phyloP scores from a whole-genome alignment of 2,888 invertebrate species.

The Eilema sororculum region DNA sequence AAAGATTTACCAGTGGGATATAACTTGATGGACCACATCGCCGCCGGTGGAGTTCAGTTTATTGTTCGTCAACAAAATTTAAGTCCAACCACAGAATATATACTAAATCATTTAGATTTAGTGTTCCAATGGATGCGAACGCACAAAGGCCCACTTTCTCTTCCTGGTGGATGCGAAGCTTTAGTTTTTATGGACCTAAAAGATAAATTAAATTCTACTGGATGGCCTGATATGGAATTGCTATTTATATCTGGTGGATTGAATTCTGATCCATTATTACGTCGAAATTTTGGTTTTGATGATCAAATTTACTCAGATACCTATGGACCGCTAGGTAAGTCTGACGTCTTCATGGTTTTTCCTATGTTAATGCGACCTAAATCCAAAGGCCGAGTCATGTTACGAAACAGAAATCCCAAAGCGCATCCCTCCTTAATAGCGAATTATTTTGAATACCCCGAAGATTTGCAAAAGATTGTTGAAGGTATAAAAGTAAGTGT shows the following conservation, averaged over 20 bases:
- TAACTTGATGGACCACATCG: constrained; percentile 90
- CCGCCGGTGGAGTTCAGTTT: constrained; percentile 89
- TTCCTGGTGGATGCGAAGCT: constrained; percentile 90
- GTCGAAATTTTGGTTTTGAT: constrained; percentile 85
- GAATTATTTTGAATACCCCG: constrained; percentile 90
- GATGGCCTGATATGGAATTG: constrained; percentile 89
- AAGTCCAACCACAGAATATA: constrained; percentile 69
- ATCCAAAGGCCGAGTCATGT: constrained; percentile 89
- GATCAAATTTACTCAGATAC: constrained; percentile 76
- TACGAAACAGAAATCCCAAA: constrained; percentile 91
- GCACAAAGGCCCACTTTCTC: constrained; percentile 86
- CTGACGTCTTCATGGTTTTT: constrained; percentile 86
- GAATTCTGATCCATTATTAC: constrained; percentile 77
- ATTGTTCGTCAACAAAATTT: constrained; percentile 76
- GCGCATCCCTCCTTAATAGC: constrained; percentile 92
- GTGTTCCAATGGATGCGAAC: constrained; percentile 85
- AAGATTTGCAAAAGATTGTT: constrained; percentile 89
- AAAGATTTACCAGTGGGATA: constrained; percentile 89
- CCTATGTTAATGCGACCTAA: constrained; percentile 91
- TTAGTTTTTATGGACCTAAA: constrained; percentile 89
- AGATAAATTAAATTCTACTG: constrained; percentile 83
- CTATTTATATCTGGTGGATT: constrained; percentile 87
- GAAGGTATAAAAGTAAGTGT: constrained; percentile 88
- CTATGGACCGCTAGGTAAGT: constrained; percentile 72
- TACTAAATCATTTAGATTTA: constrained; percentile 74